Conservation (phyloP, 1,140 invertebrate genomes). For the Drosophila navojoa region DNA sequence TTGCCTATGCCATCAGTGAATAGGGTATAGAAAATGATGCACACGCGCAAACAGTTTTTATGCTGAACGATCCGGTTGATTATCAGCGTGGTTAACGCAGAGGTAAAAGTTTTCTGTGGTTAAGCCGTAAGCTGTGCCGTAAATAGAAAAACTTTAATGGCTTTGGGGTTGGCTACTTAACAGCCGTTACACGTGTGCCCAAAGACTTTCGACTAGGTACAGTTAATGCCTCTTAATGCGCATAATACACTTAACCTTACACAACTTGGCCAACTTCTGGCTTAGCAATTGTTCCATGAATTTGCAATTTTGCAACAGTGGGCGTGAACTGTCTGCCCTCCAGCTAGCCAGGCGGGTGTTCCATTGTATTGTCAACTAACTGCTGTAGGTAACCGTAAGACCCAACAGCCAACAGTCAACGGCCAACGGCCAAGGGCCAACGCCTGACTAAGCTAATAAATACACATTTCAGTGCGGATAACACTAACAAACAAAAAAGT, state of each 20-base stretch:
- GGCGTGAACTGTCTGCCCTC: neutral
- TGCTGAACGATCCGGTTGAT: slow-evolving; percentile 35
- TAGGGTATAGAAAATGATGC: slow-evolving; percentile 15
- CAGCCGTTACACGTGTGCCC: slow-evolving; percentile 61
- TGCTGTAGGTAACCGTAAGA: slow-evolving; percentile 28
- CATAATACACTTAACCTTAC: slow-evolving; percentile 68
- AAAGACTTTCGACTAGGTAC: slow-evolving; percentile 42
- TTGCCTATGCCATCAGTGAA: neutral
- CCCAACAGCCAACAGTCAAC: neutral
- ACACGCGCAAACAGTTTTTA: slow-evolving; percentile 20
- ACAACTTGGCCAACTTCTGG: slow-evolving; percentile 62
- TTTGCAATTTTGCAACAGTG: slow-evolving; percentile 53
- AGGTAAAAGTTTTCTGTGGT: slow-evolving; percentile 35
- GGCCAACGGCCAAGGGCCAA: slow-evolving; percentile 4
- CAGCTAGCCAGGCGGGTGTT: neutral
- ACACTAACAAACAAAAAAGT: neutral
- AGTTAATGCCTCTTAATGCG: slow-evolving; percentile 61
- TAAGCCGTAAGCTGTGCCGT: slow-evolving; percentile 35
- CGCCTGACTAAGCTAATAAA: slow-evolving; percentile 44
- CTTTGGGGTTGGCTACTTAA: slow-evolving; percentile 53
- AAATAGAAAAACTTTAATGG: slow-evolving; percentile 55
- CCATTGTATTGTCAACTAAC: slow-evolving; percentile 29
- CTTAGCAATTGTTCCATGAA: slow-evolving; percentile 75
- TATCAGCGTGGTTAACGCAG: slow-evolving; percentile 35
- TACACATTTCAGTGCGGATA: slow-evolving; percentile 37